Percentiles rank a stretch among this genome's conserved stretches.
Conservation (phyloP, 2,113 vertebrate species). For the Anguilla japonica region DNA sequence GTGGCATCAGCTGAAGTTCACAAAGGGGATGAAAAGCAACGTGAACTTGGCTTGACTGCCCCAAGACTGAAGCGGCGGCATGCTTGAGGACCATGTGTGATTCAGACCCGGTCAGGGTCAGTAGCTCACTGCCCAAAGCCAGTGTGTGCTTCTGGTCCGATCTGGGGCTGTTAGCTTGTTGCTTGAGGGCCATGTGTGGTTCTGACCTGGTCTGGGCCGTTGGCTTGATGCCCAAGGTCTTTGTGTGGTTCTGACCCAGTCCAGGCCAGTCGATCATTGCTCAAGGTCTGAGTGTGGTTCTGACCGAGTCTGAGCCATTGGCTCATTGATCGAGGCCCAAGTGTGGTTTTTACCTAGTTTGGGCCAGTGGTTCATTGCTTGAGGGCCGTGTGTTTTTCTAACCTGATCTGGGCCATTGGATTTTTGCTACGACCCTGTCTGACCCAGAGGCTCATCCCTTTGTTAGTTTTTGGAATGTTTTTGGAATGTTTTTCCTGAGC, state of each 20-base stretch:
- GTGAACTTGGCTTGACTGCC: neutral
- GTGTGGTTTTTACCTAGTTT: too few species aligned
- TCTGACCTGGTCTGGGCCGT: slow-evolving; percentile 2
- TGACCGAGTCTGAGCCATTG: too few species aligned
- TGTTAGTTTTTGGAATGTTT: neutral
- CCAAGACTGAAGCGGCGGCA: neutral
- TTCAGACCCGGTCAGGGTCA: neutral
- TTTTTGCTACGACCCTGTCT: neutral
- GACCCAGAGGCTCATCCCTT: neutral
- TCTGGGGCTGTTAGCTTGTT: too few species aligned
- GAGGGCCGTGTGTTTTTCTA: neutral
- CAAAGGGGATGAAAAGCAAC: too few species aligned
- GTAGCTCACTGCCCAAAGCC: too few species aligned
- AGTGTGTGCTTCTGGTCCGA: too few species aligned
- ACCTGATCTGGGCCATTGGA: neutral
- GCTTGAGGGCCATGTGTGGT: neutral
- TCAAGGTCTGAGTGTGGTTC: too few species aligned
- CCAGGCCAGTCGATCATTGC: too few species aligned
- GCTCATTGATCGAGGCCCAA: too few species aligned
- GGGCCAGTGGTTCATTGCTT: neutral
- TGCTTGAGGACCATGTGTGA: neutral
- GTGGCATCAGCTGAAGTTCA: too few species aligned
- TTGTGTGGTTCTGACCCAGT: neutral
- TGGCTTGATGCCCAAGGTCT: neutral
- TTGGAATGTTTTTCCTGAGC: neutral